phyloP scores from a whole-genome alignment of 1,140 invertebrate species.

The Paraescarpia echinospica region DNA sequence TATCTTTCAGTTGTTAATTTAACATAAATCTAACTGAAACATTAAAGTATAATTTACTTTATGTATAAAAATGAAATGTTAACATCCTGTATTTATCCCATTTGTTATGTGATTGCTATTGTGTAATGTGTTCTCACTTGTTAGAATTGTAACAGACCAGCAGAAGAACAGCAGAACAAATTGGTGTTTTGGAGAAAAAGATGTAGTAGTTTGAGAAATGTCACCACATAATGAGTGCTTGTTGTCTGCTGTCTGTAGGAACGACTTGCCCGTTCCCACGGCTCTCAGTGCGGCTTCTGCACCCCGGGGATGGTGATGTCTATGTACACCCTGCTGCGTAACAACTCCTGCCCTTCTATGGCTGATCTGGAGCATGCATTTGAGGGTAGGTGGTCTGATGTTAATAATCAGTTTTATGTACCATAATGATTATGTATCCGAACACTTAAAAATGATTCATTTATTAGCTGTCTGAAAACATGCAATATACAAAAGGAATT shows the following conservation, averaged over 20 bases:
- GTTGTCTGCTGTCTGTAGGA: constrained; percentile 38
- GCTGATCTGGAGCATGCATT: constrained; percentile 17
- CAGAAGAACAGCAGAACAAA: not conserved
- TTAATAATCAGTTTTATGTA: too few relatives aligned
- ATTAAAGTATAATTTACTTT: too few relatives aligned
- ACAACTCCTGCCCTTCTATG: constrained; percentile 42
- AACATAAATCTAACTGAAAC: too few relatives aligned
- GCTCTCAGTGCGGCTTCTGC: constrained; percentile 58
- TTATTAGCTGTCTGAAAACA: not conserved
- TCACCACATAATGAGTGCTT: not conserved
- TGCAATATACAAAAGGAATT: not conserved
- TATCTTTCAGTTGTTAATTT: too few relatives aligned
- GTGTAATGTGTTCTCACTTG: not conserved
- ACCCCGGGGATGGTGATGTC: constrained; percentile 59
- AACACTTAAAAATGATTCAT: not conserved
- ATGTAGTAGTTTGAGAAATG: not conserved
- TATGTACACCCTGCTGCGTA: constrained; percentile 54
- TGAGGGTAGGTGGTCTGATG: too few relatives aligned
- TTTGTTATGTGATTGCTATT: not conserved
- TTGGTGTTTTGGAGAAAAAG: not conserved
- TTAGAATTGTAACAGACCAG: too few relatives aligned
- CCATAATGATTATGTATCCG: too few relatives aligned
- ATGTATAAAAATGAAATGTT: not conserved
- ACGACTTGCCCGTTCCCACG: constrained; percentile 50
- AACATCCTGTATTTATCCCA: not conserved